These are phyloP conservation scores for Paramisgurnus dabryanus DNA, from an alignment of 2,113 vertebrate genomes.

Conservation along the genomic window DNA sequence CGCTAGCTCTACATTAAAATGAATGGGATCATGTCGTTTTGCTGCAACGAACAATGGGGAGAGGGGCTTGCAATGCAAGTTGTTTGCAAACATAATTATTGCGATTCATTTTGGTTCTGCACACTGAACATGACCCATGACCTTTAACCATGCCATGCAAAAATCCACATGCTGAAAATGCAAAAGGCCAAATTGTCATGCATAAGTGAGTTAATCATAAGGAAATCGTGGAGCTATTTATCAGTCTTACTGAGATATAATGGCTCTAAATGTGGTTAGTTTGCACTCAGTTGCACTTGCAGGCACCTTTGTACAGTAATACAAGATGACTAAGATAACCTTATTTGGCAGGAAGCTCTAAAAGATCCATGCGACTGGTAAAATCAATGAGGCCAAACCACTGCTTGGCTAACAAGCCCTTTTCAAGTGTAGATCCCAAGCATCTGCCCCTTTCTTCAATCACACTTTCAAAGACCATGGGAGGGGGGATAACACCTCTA, in stretches of 20 bases:
- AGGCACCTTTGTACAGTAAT: conserved; percentile 36
- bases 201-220: conserved; percentile 16
- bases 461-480: conserved; percentile 8
- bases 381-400: conserved; percentile 39
- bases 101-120: too few species aligned
- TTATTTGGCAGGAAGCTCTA: conserved; percentile 41
- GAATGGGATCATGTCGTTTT: too few species aligned
- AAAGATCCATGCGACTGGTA: conserved; percentile 26
- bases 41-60: too few species aligned
- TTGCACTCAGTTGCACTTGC: conserved; percentile 38
- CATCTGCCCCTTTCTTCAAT: conserved; percentile 25
- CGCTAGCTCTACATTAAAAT: too few species aligned
- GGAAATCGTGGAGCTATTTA: conserved; percentile 25
- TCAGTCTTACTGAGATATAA: conserved; percentile 10
- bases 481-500: conserved; percentile 26
- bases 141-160: too few species aligned
- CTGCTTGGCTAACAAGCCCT: conserved; percentile 3
- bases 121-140: not conserved
- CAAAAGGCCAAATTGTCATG: conserved; percentile 17
- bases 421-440: conserved; percentile 19
- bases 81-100: not conserved
- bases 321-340: conserved; percentile 25
- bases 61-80: too few species aligned
- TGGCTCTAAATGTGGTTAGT: conserved; percentile 42
- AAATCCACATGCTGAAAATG: not conserved